Evolutionary conservation across 2,888 invertebrate species (phyloP).

Genomic region (Seira sanloemensis): DNA sequence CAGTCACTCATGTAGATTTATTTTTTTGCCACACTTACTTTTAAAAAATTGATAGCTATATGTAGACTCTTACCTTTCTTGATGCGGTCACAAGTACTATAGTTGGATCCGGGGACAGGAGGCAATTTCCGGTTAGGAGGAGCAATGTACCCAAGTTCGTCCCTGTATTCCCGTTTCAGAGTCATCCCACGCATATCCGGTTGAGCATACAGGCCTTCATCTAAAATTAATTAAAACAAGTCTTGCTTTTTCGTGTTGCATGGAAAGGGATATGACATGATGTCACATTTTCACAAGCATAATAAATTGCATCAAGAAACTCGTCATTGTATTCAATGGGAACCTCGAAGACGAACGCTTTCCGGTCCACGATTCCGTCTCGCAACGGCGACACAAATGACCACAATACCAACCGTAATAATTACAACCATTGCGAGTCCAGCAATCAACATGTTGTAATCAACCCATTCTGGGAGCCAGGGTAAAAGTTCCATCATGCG

Average conservation of each 20-base stretch:
- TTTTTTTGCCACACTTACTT: not conserved
- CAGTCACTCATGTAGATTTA: constrained; percentile 1
- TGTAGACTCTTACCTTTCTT: constrained; percentile 77
- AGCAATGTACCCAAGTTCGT: constrained; percentile 94
- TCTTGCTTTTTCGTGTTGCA: not conserved
- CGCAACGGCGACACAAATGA: constrained; percentile 91
- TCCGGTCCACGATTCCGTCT: constrained; percentile 83
- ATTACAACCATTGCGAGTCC: constrained; percentile 93
- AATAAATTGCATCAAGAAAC: not conserved
- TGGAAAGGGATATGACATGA: too few species aligned
- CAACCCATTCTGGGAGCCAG: constrained; percentile 91
- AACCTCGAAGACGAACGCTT: constrained; percentile 86
- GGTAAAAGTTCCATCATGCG: constrained; percentile 77
- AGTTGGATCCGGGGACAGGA: constrained; percentile 91
- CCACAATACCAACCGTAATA: constrained; percentile 91
- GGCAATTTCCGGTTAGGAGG: constrained; percentile 94
- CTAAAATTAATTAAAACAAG: constrained; percentile 77
- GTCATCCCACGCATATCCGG: constrained; percentile 73
- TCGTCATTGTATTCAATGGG: not conserved
- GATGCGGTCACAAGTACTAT: constrained; percentile 95
- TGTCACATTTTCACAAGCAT: too few species aligned
- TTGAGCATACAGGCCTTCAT: constrained; percentile 87
- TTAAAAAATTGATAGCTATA: not conserved
- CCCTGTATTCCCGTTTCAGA: constrained; percentile 83
- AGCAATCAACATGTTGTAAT: constrained; percentile 92